Base-by-base conservation (phyloP, 2,113 vertebrate species). In the Bubalus kerabau region DNA sequence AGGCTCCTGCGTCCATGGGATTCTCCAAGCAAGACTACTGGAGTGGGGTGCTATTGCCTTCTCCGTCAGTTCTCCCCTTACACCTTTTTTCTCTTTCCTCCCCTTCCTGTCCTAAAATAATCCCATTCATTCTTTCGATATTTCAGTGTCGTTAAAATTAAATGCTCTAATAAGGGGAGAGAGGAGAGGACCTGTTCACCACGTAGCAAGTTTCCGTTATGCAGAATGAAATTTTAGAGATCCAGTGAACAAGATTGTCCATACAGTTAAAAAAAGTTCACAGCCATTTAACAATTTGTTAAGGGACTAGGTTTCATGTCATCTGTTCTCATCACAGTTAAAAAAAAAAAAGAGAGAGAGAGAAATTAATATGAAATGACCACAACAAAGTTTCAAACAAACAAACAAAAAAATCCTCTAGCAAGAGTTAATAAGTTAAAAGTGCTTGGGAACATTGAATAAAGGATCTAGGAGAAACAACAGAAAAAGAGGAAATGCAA, bases 401-500 rank as follows among this genome's bases (percentile, higher is more conserved):
- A 76, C 67, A 40, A 23, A 36, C 15, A 62, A 26, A 90, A 88
- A 82, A 54, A 67, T 56, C 26, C 88, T 78, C 60, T 24, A 80
- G 60, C 56, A 57, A 67, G 60, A 97, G 62, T 81, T 67, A 48
- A 30, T 76, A 50, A 56, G 60, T 67, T 50, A 52, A 94, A 94
- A 57, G 71, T 21, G 71, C 62, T 64, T 40, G 76, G 74, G 62
- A 95, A 88, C 26, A 12, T 67, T 86, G 76, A 40, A 87, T 91
- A 80, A 87, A 96, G 80, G n/a, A n/a, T 86, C 74, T 40, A 83
- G 57, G 28, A 94, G 48, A 81, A 96, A 57, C 50, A 54, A 62
- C 56, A 67, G 89, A 83, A 62, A 24, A 30, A 64, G 93, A 94
- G 87, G 96, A 94, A 95, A 92, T 48, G 43, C 36, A 76, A 76